phyloP scores from a whole-genome alignment of 2,113 vertebrate genomes.

The Notarius lentiginosus region DNA sequence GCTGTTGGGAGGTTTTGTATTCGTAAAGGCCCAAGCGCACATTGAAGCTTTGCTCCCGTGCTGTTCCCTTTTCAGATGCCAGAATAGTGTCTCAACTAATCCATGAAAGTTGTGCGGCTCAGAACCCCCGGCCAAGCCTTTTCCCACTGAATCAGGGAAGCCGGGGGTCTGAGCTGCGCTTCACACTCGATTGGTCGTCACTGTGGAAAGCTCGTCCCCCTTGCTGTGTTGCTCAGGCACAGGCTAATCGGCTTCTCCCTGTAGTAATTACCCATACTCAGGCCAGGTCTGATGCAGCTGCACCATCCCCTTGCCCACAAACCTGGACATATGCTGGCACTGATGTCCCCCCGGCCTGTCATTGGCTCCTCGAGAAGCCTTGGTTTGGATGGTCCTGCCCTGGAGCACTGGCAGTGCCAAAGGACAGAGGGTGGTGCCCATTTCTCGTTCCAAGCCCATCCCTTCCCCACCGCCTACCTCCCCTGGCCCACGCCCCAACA shows the following conservation, averaged over 20 bases:
- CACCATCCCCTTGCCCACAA: slow-evolving; percentile 56
- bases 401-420: slow-evolving; percentile 60
- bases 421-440: slow-evolving; percentile 55
- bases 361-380: slow-evolving; percentile 57
- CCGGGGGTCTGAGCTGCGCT: slow-evolving; percentile 90
- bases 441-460: slow-evolving; percentile 36
- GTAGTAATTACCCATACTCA: slow-evolving; percentile 83
- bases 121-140: slow-evolving; percentile 93
- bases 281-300: slow-evolving; percentile 70
- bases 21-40: slow-evolving; percentile 73
- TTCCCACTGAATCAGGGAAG: slow-evolving; percentile 93
- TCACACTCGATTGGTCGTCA: slow-evolving; percentile 97
- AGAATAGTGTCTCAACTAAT: slow-evolving; percentile 99
- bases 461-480: slow-evolving; percentile 51
- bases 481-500: slow-evolving; percentile 52
- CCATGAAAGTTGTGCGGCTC: slow-evolving; percentile 97
- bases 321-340: slow-evolving; percentile 54
- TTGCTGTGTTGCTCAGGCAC: slow-evolving; percentile 81
- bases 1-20: slow-evolving; percentile 90
- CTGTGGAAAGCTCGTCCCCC: slow-evolving; percentile 86
- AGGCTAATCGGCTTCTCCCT: slow-evolving; percentile 89
- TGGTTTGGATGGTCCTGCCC: slow-evolving; percentile 62
- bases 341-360: slow-evolving; percentile 49
- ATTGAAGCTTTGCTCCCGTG: slow-evolving; percentile 95
- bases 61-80: slow-evolving; percentile 92